phyloP scores from a whole-genome alignment of 2,888 invertebrate species.

The Lomographa bimaculata region DNA sequence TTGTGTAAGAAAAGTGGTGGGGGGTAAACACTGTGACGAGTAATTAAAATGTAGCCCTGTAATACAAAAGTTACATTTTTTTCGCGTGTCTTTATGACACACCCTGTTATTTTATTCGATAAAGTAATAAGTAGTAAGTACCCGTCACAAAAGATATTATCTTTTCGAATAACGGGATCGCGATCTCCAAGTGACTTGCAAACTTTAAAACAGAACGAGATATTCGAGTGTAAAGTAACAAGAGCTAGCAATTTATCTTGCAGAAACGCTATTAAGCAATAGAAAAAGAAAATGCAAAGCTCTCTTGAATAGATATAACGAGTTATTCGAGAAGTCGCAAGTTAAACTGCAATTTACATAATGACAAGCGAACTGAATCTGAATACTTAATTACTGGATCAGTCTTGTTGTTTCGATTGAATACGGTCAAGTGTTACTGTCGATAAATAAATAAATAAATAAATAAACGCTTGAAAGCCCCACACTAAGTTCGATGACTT shows the following conservation, averaged over 20 bases:
- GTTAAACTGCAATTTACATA: constrained; percentile 27
- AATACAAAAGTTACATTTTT: too few relatives aligned
- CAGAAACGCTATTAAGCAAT: constrained; percentile 14
- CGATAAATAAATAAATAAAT: too few relatives aligned
- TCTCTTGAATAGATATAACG: constrained; percentile 21
- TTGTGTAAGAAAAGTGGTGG: too few relatives aligned
- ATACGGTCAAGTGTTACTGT: neutral
- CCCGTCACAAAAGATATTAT: constrained; percentile 1
- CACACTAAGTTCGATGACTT: too few relatives aligned
- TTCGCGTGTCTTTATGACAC: too few relatives aligned
- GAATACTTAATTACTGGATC: constrained; percentile 25
- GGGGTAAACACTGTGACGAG: too few relatives aligned
- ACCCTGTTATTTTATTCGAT: too few relatives aligned
- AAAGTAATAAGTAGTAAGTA: too few relatives aligned
- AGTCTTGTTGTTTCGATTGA: constrained; percentile 4
- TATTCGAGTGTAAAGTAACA: constrained; percentile 10
- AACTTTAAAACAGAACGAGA: constrained; percentile 8
- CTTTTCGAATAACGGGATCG: neutral
- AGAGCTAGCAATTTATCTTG: constrained; percentile 18
- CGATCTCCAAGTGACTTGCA: neutral
- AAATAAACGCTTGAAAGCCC: too few relatives aligned
- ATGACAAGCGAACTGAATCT: constrained; percentile 19
- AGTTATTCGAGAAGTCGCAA: constrained; percentile 21
- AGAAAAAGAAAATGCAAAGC: constrained; percentile 14
- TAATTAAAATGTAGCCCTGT: too few relatives aligned